Evolutionary conservation across 2,888 invertebrate genomes (phyloP), one percentile per base, ranked within the genome.

Genomic region (Lacanobia oleracea): DNA sequence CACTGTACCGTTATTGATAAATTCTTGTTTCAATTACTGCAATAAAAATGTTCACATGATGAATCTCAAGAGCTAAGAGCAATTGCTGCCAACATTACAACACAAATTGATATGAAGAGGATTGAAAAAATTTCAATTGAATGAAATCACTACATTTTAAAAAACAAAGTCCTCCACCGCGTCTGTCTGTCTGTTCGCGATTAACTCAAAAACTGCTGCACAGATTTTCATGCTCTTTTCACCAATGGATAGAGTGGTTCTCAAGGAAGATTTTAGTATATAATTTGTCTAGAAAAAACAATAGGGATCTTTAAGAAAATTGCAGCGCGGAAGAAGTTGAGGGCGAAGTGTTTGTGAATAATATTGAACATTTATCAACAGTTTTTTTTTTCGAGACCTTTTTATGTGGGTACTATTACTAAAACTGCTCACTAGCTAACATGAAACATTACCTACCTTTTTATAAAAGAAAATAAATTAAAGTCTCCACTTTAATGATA

Each of bases 401-500:
- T 27, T 40, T 16, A 2, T 40, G 2, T n/a, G 1, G n/a, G 8
- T 23, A 4, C 8, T 27, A 0, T 27, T 48, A 4, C 53, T n/a
- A 1, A 21, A 72, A 33, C 18, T 40, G 12, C 9, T 43, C 33
- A 40, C 10, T 12, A 37, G n/a, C 23, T 45, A 48, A 23, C 0
- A n/a, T 73, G 12, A 16, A 57, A 43, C 59, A 8, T n/a, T 40
- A n/a, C 40, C 51, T 43, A n/a, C 3, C 0, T 14, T 18, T 8
- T n/a, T 10, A 27, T 16, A 2, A 56, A 33, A 65, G 9, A 37
- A 45, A 3, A 27, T 27, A 27, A 68, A 65, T 53, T 8, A 51
- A 69, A 73, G 10, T 14, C 18, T 37, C 14, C 50, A 69, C 16
- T 54, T 59, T 61, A 53, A 62, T 64, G 18, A 70, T 69, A 72